These are phyloP conservation scores for Gymnoscelis rufifasciata DNA, from an alignment of 2,888 invertebrate genomes.

Conservation along the genomic window DNA sequence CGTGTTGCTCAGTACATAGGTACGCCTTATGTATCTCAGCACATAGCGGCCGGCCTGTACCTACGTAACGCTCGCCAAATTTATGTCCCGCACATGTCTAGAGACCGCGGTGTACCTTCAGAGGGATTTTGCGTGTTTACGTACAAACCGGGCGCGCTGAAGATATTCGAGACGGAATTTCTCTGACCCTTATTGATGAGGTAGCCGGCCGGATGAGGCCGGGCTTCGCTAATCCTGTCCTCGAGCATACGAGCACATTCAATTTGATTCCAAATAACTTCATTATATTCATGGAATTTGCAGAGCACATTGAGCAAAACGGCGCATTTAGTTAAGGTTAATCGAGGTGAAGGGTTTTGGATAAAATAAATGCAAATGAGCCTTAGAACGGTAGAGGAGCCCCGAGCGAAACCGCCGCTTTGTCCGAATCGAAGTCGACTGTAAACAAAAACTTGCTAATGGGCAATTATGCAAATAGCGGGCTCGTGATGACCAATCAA, in stretches of 20 bases:
- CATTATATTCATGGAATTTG: slow-evolving; percentile 28
- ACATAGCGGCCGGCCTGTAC: slow-evolving; percentile 73
- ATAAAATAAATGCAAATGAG: slow-evolving; percentile 50
- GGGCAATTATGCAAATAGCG: slow-evolving; percentile 68
- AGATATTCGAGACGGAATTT: slow-evolving; percentile 73
- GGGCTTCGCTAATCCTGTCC: slow-evolving; percentile 46
- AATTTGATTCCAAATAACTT: slow-evolving; percentile 25
- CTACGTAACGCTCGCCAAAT: slow-evolving; percentile 77
- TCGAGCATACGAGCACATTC: slow-evolving; percentile 24
- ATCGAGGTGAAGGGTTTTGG: slow-evolving; percentile 39
- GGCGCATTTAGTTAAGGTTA: slow-evolving; percentile 35
- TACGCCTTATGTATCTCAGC: slow-evolving; percentile 69
- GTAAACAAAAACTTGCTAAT: slow-evolving; percentile 71
- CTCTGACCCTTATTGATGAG: slow-evolving; percentile 72
- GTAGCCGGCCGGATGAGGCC: slow-evolving; percentile 36
- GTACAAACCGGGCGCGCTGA: slow-evolving; percentile 58
- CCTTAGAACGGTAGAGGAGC: slow-evolving; percentile 38
- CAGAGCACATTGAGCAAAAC: slow-evolving; percentile 23
- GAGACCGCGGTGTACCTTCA: slow-evolving; percentile 77
- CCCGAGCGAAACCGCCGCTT: slow-evolving; percentile 40
- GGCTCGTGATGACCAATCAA: slow-evolving; percentile 65
- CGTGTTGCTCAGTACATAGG: slow-evolving; percentile 69
- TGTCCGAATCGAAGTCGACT: slow-evolving; percentile 46
- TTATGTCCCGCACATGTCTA: slow-evolving; percentile 79
- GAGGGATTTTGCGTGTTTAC: slow-evolving; percentile 79